Evolutionary conservation across 2,888 invertebrate species (phyloP), one percentile per base, ranked within the genome.

Genomic region (Molorchus minor): DNA sequence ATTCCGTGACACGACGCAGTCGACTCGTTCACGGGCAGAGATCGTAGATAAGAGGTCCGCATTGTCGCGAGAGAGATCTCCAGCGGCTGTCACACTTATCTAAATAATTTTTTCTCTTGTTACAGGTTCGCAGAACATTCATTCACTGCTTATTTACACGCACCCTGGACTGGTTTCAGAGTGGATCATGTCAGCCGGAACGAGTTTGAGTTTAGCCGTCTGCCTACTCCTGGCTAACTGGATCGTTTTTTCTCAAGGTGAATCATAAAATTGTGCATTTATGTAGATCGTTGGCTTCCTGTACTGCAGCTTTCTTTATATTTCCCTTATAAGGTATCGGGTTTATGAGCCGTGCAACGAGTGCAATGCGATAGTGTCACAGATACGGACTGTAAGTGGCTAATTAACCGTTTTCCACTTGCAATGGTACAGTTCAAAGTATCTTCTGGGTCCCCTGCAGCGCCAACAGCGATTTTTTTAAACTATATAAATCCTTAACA

Each of bases 131-230:
- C 54, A 12, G 54, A 54, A 55, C 57, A 35, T 57, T 43, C 46
- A 54, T 57, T 43, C 46, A 54, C 53, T 60, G 60, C 52, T 59
- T 49, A 56, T 7, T 46, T 56, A 51, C 40, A 43, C 55, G 38
- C 56, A n/a, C n/a, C n/a, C n/a, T n/a, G 56, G 61, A 68, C 65
- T 62, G 61, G 65, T 60, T 67, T 58, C 40, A 47, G 52, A 67
- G 62, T 62, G 43, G 58, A 65, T 61, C 69, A 73, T 73, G 74
- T 69, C 72, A 57, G 70, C 71, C 45, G 70, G 71, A 61, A 70
- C 67, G 40, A 70, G 67, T 66, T 69, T 73, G 61, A 69, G 64
- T 56, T 61, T 57, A 54, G 68, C 62, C 62, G 66, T 63, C 49
- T 69, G 68, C 64, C 30, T 65, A 58, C 56, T 70, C 49, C 55